A percentile compares a stretch with the other conserved stretches of the same genome.
Evolutionary conservation across 2,113 vertebrate genomes (phyloP).

Genomic region (Pithys albifrons): DNA sequence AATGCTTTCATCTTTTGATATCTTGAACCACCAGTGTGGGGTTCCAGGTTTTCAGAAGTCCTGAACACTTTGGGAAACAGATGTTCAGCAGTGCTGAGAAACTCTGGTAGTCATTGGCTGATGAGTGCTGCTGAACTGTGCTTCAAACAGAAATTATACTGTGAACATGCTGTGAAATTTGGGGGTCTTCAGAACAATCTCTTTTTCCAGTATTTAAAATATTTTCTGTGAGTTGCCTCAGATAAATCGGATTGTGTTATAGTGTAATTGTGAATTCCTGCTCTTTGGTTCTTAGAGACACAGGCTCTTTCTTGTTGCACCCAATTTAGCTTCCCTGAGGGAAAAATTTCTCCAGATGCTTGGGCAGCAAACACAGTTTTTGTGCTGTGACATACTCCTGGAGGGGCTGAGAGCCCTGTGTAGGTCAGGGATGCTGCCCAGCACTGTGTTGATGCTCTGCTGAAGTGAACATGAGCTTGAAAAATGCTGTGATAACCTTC

Average conservation of each 20-base stretch:
- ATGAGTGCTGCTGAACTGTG: neutral
- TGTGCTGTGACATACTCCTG: neutral
- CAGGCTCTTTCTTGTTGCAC: neutral
- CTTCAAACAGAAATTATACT: neutral
- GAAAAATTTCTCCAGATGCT: neutral
- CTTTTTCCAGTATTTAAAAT: neutral
- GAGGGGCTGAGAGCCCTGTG: neutral
- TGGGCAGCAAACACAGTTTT: neutral
- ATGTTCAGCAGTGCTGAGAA: neutral
- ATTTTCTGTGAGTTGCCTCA: neutral
- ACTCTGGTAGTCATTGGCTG: neutral
- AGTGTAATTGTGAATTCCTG: neutral
- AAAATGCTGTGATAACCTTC: neutral
- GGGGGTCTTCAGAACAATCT: neutral
- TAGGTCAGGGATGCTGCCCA: rapidly evolving
- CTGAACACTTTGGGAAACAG: neutral
- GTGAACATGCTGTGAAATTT: neutral
- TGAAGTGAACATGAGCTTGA: neutral
- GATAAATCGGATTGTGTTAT: neutral
- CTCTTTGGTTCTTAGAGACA: neutral
- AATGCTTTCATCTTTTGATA: neutral
- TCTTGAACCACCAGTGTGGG: neutral
- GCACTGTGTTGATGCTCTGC: neutral
- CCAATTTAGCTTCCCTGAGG: neutral
- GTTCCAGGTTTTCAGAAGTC: neutral